Conservation (phyloP, 2,797 vertebrate genomes). For the Dermochelys coriacea region DNA sequence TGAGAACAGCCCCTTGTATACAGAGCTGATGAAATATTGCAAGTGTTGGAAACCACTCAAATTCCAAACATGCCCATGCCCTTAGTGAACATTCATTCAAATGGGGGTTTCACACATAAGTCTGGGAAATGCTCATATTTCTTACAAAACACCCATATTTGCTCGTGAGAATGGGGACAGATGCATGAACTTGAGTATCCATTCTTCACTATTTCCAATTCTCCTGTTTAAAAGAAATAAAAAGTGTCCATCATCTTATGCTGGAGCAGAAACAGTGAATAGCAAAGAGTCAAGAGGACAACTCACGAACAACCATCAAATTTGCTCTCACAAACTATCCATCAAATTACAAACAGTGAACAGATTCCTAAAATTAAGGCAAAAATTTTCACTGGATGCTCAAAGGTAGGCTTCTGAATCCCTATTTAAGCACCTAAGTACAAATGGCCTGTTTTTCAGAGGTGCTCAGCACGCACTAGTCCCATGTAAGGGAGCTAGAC, state of each 20-base stretch:
- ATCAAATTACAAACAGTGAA: neutral
- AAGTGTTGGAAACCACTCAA: neutral
- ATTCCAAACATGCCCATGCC: neutral
- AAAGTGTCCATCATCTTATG: neutral
- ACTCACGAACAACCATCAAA: neutral
- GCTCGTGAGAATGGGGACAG: neutral
- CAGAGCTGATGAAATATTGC: neutral
- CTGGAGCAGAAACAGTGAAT: neutral
- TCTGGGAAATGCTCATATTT: neutral
- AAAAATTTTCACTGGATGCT: neutral
- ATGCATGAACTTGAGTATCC: neutral
- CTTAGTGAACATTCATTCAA: neutral
- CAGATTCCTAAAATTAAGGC: neutral
- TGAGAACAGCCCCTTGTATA: constrained; percentile 4
- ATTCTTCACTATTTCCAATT: constrained; percentile 3
- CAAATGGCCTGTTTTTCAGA: neutral
- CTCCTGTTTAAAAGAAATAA: neutral
- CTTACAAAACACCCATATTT: neutral
- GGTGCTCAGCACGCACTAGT: neutral
- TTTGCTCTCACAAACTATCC: neutral
- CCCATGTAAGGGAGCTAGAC: neutral
- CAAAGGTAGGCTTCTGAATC: neutral
- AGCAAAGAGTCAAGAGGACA: constrained; percentile 23
- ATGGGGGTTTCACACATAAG: neutral
- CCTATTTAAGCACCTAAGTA: neutral